phyloP scores from a whole-genome alignment of 2,797 vertebrate genomes.

The Tragopan temminckii region DNA sequence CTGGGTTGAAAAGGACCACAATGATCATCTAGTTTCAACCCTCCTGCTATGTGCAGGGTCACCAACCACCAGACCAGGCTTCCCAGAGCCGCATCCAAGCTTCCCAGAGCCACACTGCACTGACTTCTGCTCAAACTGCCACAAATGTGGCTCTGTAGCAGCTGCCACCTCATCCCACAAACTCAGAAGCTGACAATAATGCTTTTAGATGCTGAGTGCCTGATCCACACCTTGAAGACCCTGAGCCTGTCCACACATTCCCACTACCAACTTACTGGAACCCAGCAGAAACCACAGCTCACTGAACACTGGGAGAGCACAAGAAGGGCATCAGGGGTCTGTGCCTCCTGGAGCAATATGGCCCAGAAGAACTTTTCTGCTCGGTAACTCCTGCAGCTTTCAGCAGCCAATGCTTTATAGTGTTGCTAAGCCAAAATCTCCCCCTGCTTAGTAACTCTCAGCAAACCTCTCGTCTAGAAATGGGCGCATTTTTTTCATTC shows the following conservation, averaged over 20 bases:
- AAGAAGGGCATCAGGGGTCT: neutral
- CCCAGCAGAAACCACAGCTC: neutral
- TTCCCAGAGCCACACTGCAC: neutral
- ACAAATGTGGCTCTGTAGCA: neutral
- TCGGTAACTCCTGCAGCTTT: neutral
- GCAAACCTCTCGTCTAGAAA: neutral
- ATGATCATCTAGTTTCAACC: too few species aligned
- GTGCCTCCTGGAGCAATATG: neutral
- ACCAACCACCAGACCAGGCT: too few species aligned
- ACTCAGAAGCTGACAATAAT: neutral
- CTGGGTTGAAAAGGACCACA: too few species aligned
- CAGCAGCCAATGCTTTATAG: neutral
- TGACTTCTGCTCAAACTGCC: neutral
- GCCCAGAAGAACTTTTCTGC: neutral
- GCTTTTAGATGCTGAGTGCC: neutral
- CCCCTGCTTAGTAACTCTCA: neutral
- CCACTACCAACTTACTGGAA: neutral
- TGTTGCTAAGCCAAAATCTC: neutral
- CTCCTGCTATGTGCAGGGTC: too few species aligned
- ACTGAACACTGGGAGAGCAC: neutral
- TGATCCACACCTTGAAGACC: neutral
- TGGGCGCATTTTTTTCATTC: neutral
- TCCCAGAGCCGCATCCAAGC: too few species aligned
- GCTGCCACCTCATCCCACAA: neutral
- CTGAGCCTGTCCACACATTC: neutral